phyloP scores from a whole-genome alignment of 2,888 invertebrate species.

The Rhagophthalmus giganteus region DNA sequence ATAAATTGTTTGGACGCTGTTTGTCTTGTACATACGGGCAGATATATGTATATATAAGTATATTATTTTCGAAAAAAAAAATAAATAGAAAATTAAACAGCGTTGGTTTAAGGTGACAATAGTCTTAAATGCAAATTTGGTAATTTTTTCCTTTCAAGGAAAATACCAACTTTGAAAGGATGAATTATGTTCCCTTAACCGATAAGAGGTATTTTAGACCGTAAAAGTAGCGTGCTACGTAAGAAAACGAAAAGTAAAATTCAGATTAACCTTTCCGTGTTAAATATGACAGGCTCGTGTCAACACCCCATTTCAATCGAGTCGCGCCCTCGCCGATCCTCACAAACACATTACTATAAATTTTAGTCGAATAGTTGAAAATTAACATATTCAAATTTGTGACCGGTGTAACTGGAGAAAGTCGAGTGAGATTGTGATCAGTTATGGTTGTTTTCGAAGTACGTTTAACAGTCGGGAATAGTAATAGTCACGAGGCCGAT shows the following conservation, averaged over 20 bases:
- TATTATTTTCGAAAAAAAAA: no score
- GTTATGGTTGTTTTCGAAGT: conserved; percentile 48
- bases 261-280: conserved; percentile 42
- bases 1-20: background rate
- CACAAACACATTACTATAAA: conserved; percentile 50
- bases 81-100: no score
- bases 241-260: conserved; percentile 31
- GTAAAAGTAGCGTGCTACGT: conserved; percentile 30
- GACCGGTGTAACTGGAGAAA: conserved; percentile 45
- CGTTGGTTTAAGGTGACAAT: no score
- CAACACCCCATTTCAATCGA: conserved; percentile 52
- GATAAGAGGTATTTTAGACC: conserved; percentile 8
- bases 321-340: conserved; percentile 48
- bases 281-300: conserved; percentile 52
- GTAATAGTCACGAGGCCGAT: conserved; percentile 42
- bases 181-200: conserved; percentile 3
- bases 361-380: conserved; percentile 44
- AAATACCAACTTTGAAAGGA: background rate
- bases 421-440: conserved; percentile 48
- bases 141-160: background rate
- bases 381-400: conserved; percentile 52
- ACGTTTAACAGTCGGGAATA: conserved; percentile 40
- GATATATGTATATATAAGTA: no score
- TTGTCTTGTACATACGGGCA: no score
- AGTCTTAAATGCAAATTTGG: conserved; percentile 2